Conservation (phyloP, 1,140 invertebrate genomes). For the Ectropis grisescens region DNA sequence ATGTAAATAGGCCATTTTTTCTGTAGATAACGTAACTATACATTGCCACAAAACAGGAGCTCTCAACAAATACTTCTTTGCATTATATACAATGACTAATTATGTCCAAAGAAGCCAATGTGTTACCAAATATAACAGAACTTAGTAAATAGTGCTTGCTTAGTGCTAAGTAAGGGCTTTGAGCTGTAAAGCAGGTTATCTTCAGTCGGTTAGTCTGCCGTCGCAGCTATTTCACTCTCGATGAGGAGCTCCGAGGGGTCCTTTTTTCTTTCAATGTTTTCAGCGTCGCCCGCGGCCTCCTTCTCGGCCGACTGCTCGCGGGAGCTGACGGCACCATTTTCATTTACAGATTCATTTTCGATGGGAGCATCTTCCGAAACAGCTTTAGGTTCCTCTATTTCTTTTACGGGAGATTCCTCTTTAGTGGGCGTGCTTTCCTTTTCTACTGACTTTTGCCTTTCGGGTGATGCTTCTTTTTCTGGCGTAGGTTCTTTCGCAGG, state of each 20-base stretch:
- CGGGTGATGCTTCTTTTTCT: slow-evolving; percentile 20
- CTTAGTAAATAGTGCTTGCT: slow-evolving; percentile 53
- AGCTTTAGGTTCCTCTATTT: slow-evolving; percentile 21
- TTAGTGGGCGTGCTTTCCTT: slow-evolving; percentile 21
- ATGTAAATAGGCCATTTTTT: slow-evolving; percentile 54
- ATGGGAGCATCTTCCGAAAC: slow-evolving; percentile 35
- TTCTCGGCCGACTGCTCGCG: slow-evolving; percentile 51
- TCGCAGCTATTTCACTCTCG: slow-evolving; percentile 47
- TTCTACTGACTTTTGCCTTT: slow-evolving; percentile 36
- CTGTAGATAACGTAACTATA: slow-evolving; percentile 31
- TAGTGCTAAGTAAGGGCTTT: slow-evolving; percentile 53
- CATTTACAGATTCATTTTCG: slow-evolving; percentile 31
- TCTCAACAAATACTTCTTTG: slow-evolving; percentile 46
- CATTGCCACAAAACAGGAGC: slow-evolving; percentile 36
- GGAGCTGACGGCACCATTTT: slow-evolving; percentile 50
- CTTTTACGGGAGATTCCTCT: slow-evolving; percentile 11
- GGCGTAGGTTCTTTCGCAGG: slow-evolving; percentile 18
- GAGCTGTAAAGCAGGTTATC: slow-evolving; percentile 51
- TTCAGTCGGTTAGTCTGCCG: slow-evolving; percentile 44
- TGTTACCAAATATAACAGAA: slow-evolving; percentile 56
- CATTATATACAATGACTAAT: slow-evolving; percentile 63
- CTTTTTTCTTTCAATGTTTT: slow-evolving; percentile 30
- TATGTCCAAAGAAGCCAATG: slow-evolving; percentile 50
- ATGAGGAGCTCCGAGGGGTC: slow-evolving; percentile 54
- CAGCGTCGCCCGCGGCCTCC: slow-evolving; percentile 18